Base-by-base conservation (phyloP, 2,797 vertebrate genomes). In the Mastacembelus armatus region DNA sequence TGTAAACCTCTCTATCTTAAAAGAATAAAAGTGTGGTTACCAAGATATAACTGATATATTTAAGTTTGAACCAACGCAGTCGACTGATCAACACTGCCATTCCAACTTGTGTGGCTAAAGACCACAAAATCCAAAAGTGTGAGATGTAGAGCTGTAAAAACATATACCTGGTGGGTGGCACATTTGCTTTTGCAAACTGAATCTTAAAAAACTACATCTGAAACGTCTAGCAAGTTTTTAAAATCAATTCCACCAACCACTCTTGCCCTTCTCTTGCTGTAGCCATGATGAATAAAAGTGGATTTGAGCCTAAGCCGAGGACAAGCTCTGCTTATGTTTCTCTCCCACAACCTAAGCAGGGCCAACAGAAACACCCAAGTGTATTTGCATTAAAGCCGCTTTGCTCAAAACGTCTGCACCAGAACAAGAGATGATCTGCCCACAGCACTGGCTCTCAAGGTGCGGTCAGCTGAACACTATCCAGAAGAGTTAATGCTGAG, bases 311-410 rank as follows among this genome's bases (percentile, higher is more conserved):
- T 9, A 18, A 82, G 56, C 64, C 22, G 27, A 70, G 66, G 64
- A 74, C 60, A 43, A 36, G 61, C 27, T 24, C 29, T 9, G 47
- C 61, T 44, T 26, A 10, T 21, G n/a, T 69, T 67, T 69, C 59
- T 62, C 66, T 66, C 69, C 42, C 49, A 35, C 60, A 56, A 18
- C 39, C 55, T 26, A 40, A 70, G 14, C 4, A 3, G 22, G 15
- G 74, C 80, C 80, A 82, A 85, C 50, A 80, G 78, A 82, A 86
- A 74, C 66, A 69, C 60, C 58, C 7, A 14, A 68, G 63, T 55
- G 43, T 30, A 66, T 83, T 67, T 74, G 65, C 77, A 48, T 66
- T 73, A 71, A 58, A 74, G 52, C 78, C 61, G 66, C 74, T 74
- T 70, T 45, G 43, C 71, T 24, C 38, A 5, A 11, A 60, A 73